Evolutionary conservation across 2,888 invertebrate species (phyloP).

Genomic region (Morpho achilles): DNA sequence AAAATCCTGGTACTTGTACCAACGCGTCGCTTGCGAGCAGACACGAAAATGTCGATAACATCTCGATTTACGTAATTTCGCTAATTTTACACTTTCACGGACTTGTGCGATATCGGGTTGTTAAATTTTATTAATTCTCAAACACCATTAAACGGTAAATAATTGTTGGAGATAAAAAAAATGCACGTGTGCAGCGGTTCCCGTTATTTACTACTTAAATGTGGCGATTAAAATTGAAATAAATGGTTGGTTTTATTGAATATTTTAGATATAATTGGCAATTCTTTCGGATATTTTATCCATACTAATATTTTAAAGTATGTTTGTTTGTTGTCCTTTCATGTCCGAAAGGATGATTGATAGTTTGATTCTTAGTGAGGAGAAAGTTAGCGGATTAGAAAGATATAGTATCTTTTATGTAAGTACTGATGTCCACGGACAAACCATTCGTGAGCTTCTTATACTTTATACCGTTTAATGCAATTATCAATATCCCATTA

Average conservation of each 20-base stretch:
- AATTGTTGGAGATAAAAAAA: slow-evolving; percentile 7
- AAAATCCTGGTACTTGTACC: neutral
- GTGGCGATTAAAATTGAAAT: slow-evolving; percentile 8
- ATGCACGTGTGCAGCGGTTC: neutral
- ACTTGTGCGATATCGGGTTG: slow-evolving; percentile 25
- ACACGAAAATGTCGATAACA: slow-evolving; percentile 37
- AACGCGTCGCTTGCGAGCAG: slow-evolving; percentile 19
- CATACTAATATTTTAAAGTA: no score
- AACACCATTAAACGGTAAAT: slow-evolving; percentile 29
- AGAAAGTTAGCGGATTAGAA: no score
- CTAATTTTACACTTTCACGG: slow-evolving; percentile 41
- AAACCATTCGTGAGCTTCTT: no score
- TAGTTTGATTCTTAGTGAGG: no score
- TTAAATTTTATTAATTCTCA: slow-evolving; percentile 39
- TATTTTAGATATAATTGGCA: slow-evolving; percentile 1
- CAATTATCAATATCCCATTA: no score
- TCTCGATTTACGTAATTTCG: slow-evolving; percentile 38
- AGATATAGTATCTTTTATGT: no score
- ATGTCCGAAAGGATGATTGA: no score
- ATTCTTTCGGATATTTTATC: neutral
- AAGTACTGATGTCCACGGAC: no score
- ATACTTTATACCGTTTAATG: no score
- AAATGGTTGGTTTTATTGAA: slow-evolving; percentile 1
- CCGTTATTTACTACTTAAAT: neutral
- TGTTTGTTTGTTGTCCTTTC: no score